These are phyloP conservation scores for Corythaeola cristata DNA, from an alignment of 2,113 vertebrate genomes.

Conservation along the genomic window DNA sequence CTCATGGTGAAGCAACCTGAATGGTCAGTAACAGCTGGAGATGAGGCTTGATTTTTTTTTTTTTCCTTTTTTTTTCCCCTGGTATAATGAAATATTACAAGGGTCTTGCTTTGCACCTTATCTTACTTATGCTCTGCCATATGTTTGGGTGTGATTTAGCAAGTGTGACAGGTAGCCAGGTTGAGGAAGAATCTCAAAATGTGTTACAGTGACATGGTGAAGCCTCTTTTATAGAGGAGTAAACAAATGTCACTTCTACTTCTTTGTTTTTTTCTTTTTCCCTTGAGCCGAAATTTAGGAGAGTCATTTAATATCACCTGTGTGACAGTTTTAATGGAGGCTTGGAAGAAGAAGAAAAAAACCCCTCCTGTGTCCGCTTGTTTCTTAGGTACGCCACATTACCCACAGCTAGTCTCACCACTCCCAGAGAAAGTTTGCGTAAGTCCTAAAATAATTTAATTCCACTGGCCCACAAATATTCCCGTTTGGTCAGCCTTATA, in stretches of 20 bases:
- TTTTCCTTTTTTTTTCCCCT: fast-evolving
- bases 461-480: conserved; percentile 16
- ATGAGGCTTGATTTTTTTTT: not conserved
- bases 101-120: not conserved
- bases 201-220: not conserved
- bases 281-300: not conserved
- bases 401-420: not conserved
- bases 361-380: not conserved
- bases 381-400: not conserved
- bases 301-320: not conserved
- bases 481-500: conserved; percentile 48
- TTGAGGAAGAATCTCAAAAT: not conserved
- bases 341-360: not conserved
- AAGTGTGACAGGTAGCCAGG: not conserved
- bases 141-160: not conserved
- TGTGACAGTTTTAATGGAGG: not conserved
- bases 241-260: not conserved
- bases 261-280: not conserved
- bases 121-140: not conserved
- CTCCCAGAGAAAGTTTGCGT: conserved; percentile 43
- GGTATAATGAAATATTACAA: not conserved
- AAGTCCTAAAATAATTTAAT: conserved; percentile 60
- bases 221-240: not conserved
- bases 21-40: not conserved
- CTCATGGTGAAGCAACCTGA: not conserved